Base-by-base conservation (phyloP, 2,888 invertebrate species). In the Scelioninae gen. 2 region DNA sequence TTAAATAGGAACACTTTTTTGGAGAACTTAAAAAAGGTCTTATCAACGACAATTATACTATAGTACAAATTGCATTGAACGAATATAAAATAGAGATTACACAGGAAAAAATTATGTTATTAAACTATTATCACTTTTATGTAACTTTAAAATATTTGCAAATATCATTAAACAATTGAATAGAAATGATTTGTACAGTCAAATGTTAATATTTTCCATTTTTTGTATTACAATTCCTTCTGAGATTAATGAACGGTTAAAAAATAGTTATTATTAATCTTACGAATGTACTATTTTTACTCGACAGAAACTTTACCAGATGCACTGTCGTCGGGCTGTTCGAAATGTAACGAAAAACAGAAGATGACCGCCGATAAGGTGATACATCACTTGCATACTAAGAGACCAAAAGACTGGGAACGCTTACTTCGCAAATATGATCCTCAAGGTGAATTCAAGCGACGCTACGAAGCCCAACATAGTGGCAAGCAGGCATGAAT, bases 291-390 rank as follows among this genome's bases (percentile, higher is more conserved):
- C 28, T n/a, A 18, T 19, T 15, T 35, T 35, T 73, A 37, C 75
- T 55, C 77, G 78, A 50, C 87, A 93, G 93, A 90, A 81, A 88
- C 92, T 76, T 87, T 93, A 9, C 93, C 93, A 4, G 93, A 93
- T 85, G 92, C 92, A 0, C 82, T 93, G 55, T 84, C 89, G 76
- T 91, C 91, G 19, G 91, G 90, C 78, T 93, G 93, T 83, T 82
- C 87, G 11, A 88, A 91, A 52, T 92, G 93, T 81, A 91, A 91
- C 33, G 89, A 89, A 19, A 88, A 89, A 61, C 93, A 93, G 84
- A 92, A 90, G 84, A 86, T 85, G 58, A 89, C 89, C 0, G 91
- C 92, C 0, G 90, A 92, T 41, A 92, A 91, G 82, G 90, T 93
- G 3, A 91, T 93, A 70, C 89, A 87, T 69, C 89, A 91, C 76